Evolutionary conservation across 2,888 invertebrate species (phyloP), one percentile per base, ranked within the genome.

Genomic region (Arctia plantaginis): DNA sequence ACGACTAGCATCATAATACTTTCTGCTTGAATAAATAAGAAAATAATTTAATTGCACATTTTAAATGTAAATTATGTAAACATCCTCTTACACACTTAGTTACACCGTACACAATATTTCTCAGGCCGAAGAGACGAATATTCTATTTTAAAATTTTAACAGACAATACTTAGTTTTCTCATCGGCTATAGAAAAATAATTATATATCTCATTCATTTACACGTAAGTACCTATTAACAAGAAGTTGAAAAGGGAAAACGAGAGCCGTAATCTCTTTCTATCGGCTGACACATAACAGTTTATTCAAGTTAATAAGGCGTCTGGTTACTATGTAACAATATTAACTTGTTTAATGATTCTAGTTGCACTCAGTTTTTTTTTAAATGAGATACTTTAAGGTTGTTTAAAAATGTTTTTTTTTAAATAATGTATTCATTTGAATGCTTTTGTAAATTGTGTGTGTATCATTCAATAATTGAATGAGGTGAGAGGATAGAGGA

Each of bases 1-100:
- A 88, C 90, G 95, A 95, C 95, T 95, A 95, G 95, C 91, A 94
- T 94, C 94, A 90, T 94, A 94, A 94, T 94, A 95, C 94, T 94
- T 93, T 87, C 83, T 87, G 84, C 87, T 89, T 85, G 71, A 84
- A 84, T 85, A 83, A 85, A 85, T 86, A 83, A 85, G 81, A 85
- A 84, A 88, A 84, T 82, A 87, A 88, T 84, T 85, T 83, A 83
- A 86, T 85, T 86, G 84, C 86, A 86, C 83, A 76, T 84, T 77
- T 76, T 75, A 78, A 80, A 78, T 85, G 74, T 85, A 77, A 75
- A 80, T 78, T 77, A 83, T 73, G 82, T 77, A 80, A 85, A 85
- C 82, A 83, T 83, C 67, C 71, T 41, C 84, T 84, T 86, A 87
- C 85, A 85, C 87, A 83, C 88, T 90, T 86, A 86, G 83, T 91